Base-by-base conservation (phyloP, 1,140 invertebrate genomes). In the Nylanderia fulva region DNA sequence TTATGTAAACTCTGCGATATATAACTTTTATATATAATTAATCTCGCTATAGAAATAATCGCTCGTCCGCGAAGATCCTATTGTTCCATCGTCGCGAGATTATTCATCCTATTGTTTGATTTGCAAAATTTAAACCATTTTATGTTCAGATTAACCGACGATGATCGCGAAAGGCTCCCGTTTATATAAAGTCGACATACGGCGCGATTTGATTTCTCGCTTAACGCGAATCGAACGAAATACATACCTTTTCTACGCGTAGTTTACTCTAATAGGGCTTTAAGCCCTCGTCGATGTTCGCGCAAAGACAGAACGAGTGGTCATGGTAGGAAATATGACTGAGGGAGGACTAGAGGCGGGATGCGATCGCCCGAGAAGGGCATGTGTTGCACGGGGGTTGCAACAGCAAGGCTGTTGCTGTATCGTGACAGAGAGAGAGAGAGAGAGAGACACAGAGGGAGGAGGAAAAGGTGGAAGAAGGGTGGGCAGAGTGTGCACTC, bases 261-360 rank as follows among this genome's bases (percentile, higher is more conserved):
- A 88, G 88, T 86, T 88, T 84, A 75, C 52, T 84, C 68, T 88
- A 90, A 90, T 88, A 45, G 79, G 85, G 77, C 77, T 86, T 84
- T 87, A 87, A 90, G 72, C 84, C 69, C 84, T 77, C 39, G 56
- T 80, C 45, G 60, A 85, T 76, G 54, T 11, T 86, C 36, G 74
- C 74, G 85, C 24, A 76, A 61, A 48, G 71, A 84, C 64, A 69
- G 13, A 87, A 60, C 24, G 29, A 48, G 84, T 42, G 77, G 58
- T 60, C 56, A 60, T 58, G 60, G 54, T 48, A 71, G 83, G 18
- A 64, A 66, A 52, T 64, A 79, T 33, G 54, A 69, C 21, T 29
- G 42, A 63, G 60, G 45, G 56, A 66, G 24, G 33, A 27, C 39
- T 24, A 48, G 54, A 27, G 56, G 42, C 4, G 61, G 60, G 68